A percentile compares a stretch with the other conserved stretches of the same genome.
Conservation (phyloP, 2,113 vertebrate genomes). For the Rousettus leschenaultii region DNA sequence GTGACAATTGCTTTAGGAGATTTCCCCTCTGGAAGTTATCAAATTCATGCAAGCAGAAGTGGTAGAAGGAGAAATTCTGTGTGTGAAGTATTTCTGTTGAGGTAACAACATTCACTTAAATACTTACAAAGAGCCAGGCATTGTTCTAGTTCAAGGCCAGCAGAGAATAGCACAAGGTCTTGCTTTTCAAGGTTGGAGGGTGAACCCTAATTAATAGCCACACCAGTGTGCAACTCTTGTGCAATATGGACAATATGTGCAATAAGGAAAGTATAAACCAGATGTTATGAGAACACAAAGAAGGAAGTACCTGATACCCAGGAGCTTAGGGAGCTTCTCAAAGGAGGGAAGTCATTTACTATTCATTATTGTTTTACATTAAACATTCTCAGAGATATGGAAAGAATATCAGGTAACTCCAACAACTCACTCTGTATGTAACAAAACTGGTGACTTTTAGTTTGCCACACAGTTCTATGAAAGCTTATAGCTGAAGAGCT, state of each 20-base stretch:
- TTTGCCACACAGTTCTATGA: not conserved
- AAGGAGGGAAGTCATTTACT: not conserved
- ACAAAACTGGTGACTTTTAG: not conserved
- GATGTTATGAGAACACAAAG: not conserved
- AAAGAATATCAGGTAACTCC: not conserved
- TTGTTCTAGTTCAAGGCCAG: not conserved
- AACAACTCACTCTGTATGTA: not conserved
- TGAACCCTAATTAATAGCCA: not conserved
- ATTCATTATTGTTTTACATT: not conserved
- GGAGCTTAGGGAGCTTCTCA: not conserved
- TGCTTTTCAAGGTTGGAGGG: not conserved
- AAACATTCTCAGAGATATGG: not conserved
- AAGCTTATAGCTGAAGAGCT: not conserved
- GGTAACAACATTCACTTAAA: not conserved
- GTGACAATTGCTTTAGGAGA: not conserved
- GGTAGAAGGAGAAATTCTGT: not conserved
- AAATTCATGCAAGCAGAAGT: not conserved
- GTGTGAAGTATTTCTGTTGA: not conserved
- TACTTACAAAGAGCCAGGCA: not conserved
- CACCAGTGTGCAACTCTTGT: no score
- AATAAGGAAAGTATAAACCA: rapidly evolving
- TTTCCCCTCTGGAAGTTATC: not conserved
- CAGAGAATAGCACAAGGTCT: not conserved
- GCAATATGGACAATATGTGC: not conserved
- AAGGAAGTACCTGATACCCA: rapidly evolving